Evolutionary conservation across 2,797 vertebrate genomes (phyloP), one percentile per base, ranked within the genome.

Genomic region (Pangasius larnaudii): DNA sequence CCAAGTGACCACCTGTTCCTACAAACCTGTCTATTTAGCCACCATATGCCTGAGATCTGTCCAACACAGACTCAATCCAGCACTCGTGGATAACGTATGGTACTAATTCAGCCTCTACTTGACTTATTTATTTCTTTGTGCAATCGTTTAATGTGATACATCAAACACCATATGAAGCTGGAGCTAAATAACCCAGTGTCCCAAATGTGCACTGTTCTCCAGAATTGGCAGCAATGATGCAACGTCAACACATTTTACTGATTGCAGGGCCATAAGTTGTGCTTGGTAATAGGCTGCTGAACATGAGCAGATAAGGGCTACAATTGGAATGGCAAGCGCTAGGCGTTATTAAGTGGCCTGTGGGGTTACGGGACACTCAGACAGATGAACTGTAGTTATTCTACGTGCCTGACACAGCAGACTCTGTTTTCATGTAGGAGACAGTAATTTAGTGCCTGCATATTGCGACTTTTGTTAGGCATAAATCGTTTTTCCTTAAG

Each of bases 1-100:
- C 65, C 86, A 90, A 75, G 46, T 49, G 42, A 27, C 24, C 71
- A 49, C 71, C 42, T 75, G 72, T 75, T 97, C 92, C 88, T 87
- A 83, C 85, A 89, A 94, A 96, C 94, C 95, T 96, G 93, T 93
- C 95, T 95, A 94, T 96, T 97, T 96, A 92, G 91, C 93, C 94
- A 93, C 95, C 96, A 95, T 97, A 97, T 97, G 96, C 89, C 95
- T 71, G 84, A 95, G 93, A 94, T 91, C 92, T 93, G 94, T 93
- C 93, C 56, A 42, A 89, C 91, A 90, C 91, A 94, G 93, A 91
- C 88, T 89, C 39, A 71, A 91, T 89, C 84, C 59, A 88, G 85
- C 93, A 93, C 94, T 96, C 42, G 89, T 96, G 93, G 96, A 97
- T 96, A 94, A 95, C 95, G 94, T 91, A 93, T 93, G 85, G 89